A percentile compares a stretch with the other conserved stretches of the same genome.
Evolutionary conservation across 2,113 vertebrate genomes (phyloP).

Genomic region (Alexandromys fortis): DNA sequence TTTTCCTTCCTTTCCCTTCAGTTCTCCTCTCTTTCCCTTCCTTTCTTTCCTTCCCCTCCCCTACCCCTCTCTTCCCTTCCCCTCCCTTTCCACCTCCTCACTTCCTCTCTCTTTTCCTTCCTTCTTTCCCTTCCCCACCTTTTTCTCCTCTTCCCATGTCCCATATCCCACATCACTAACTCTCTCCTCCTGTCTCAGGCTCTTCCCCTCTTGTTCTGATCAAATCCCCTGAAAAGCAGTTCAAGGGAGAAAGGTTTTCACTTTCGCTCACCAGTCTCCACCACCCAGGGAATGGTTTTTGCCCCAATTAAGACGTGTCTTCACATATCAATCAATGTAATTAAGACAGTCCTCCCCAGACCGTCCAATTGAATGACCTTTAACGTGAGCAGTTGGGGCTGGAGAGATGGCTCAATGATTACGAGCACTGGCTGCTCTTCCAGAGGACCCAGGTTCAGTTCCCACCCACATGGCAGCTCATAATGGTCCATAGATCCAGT

Average conservation of each 20-base stretch:
- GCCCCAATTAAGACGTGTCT: not conserved
- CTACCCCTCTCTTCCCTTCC: not conserved
- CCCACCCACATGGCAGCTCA: too few species aligned
- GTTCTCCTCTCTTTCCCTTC: not conserved
- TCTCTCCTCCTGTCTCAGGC: not conserved
- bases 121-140: too few species aligned
- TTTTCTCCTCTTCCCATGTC: not conserved
- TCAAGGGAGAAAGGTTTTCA: not conserved
- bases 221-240: too few species aligned
- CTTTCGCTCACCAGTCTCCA: not conserved
- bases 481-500: too few species aligned
- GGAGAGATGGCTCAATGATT: too few species aligned
- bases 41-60: too few species aligned
- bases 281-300: not conserved
- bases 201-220: not conserved
- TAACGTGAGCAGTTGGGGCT: too few species aligned
- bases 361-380: not conserved
- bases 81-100: accelerated
- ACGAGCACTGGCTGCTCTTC: too few species aligned
- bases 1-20: not conserved
- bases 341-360: too few species aligned
- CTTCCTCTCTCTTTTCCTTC: accelerated
- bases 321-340: not conserved
- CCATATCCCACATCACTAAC: not conserved
- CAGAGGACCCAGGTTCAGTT: too few species aligned